phyloP scores from a whole-genome alignment of 2,888 invertebrate species.

The Eupeodes luniger region DNA sequence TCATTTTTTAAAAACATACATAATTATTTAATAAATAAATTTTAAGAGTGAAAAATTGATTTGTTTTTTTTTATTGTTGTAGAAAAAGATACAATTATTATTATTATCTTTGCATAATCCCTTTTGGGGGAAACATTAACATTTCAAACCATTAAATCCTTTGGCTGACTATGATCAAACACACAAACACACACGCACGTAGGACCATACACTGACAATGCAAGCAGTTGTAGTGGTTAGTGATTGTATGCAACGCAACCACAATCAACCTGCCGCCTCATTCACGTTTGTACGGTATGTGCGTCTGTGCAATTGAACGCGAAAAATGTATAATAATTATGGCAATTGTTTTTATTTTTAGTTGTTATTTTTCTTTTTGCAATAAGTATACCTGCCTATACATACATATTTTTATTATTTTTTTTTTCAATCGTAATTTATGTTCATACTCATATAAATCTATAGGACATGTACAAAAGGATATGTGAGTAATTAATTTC shows the following conservation, averaged over 20 bases:
- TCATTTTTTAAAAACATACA: too few species aligned
- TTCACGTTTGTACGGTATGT: conserved; percentile 14
- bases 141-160: conserved; percentile 11
- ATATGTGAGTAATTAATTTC: conserved; percentile 72
- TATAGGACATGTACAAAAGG: conserved; percentile 27
- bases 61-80: background rate
- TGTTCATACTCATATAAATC: conserved; percentile 3
- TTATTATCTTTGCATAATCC: conserved; percentile 7
- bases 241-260: conserved; percentile 44
- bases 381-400: background rate
- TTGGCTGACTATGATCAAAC: conserved; percentile 6
- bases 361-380: background rate
- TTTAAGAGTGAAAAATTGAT: too few species aligned
- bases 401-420: background rate
- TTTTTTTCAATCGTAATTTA: conserved; percentile 43
- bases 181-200: background rate
- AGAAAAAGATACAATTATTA: conserved; percentile 9
- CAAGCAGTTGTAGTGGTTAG: conserved; percentile 1
- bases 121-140: background rate
- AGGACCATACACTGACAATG: background rate
- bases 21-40: too few species aligned
- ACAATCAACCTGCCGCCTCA: conserved; percentile 40
- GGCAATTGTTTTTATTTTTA: conserved; percentile 52
- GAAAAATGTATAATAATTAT: conserved; percentile 59
- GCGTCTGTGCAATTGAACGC: conserved; percentile 53